Evolutionary conservation across 2,888 invertebrate genomes (phyloP), one percentile per base, ranked within the genome.

Genomic region (Nomada flava): DNA sequence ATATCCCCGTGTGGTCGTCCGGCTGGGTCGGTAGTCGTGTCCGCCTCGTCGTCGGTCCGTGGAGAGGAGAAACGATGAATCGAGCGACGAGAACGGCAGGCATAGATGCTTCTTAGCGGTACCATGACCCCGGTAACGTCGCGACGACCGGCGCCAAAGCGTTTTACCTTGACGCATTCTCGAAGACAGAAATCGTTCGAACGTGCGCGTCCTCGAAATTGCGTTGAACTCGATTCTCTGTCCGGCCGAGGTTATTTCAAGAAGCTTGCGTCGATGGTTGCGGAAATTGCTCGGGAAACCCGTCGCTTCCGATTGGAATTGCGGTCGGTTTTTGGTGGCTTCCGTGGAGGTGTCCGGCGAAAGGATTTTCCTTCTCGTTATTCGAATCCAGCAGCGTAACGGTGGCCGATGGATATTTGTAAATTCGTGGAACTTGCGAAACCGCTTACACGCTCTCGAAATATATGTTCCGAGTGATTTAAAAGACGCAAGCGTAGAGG

Each of bases 71-170:
- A 86, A 84, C 63, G 78, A 86, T 69, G 82, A 85, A 85, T 87
- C 72, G 72, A 50, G 75, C 36, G 52, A 59, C 60, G 74, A 36
- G 74, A 83, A 79, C 65, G 73, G 71, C 81, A 71, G 65, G 81
- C 83, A 76, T 60, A 70, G 69, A 29, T 23, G n/a, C 53, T 47
- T 42, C 52, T 67, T 79, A 69, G 75, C 13, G 50, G 84, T 79
- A 71, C 86, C 78, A 86, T 79, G 86, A 86, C 84, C 86, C 65
- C 86, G 68, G 81, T 73, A 86, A 73, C 64, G 50, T 29, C 29
- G 26, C 44, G n/a, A 18, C 59, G 47, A 13, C 55, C 64, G 11
- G 69, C 68, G 63, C 67, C 57, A 77, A 79, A 76, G 79, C 64
- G 52, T 44, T 55, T 69, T 82, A 60, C 64, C 82, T 72, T 76